Evolutionary conservation across 2,113 vertebrate species (phyloP).

Genomic region (Stomatorhinus ivindoensis): DNA sequence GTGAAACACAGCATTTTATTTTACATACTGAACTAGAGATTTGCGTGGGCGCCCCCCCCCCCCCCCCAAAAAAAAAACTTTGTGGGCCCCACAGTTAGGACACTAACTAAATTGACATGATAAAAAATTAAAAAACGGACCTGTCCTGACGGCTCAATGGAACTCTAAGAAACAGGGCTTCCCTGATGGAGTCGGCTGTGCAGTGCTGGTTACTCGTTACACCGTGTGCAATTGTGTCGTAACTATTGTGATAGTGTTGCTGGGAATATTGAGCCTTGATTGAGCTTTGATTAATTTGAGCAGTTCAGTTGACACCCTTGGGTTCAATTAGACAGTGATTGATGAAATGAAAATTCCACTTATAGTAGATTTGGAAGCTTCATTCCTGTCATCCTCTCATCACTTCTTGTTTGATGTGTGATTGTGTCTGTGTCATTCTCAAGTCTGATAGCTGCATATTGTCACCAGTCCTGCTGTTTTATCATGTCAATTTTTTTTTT

Average conservation of each 20-base stretch:
- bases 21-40: not conserved
- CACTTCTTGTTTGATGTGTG: not conserved
- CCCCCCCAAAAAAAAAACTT: not conserved
- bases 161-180: slow-evolving; percentile 46
- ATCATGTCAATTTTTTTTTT: not conserved
- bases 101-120: too few relatives aligned
- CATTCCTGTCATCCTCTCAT: not conserved
- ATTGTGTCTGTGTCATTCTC: not conserved
- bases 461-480: not conserved
- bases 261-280: not conserved
- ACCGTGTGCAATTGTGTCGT: slow-evolving; percentile 29
- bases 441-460: not conserved
- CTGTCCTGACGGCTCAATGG: slow-evolving; percentile 61
- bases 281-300: not conserved
- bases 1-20: not conserved
- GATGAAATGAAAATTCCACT: not conserved
- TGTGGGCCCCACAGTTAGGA: not conserved
- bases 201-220: slow-evolving; percentile 34
- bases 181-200: slow-evolving; percentile 48
- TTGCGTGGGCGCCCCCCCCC: too few relatives aligned
- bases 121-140: slow-evolving; percentile 35
- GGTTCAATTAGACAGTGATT: not conserved
- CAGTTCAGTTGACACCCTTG: not conserved
- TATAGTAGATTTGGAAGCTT: not conserved
- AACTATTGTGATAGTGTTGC: not conserved